These are phyloP conservation scores for Spea hammondii DNA, from an alignment of 2,797 vertebrate genomes.

Conservation along the genomic window DNA sequence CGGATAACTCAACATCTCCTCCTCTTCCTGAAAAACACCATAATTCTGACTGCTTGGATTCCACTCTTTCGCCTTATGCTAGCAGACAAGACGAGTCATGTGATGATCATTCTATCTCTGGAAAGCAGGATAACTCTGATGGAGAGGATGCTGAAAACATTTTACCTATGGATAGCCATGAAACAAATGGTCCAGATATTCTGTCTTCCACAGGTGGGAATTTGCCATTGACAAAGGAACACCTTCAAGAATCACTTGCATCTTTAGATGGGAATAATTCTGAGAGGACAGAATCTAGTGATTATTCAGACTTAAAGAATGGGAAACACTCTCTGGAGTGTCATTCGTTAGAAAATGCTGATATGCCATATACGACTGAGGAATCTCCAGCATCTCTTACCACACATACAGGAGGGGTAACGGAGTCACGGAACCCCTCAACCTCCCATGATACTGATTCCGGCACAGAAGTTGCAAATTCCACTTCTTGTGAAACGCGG, in stretches of 20 bases:
- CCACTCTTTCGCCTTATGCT: neutral
- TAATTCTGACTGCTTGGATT: neutral
- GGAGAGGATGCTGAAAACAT: neutral
- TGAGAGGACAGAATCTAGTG: neutral
- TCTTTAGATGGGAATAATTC: neutral
- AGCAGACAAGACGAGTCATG: neutral
- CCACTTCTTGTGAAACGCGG: neutral
- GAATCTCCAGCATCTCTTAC: conserved; percentile 56
- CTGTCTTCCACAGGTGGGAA: neutral
- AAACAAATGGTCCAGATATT: neutral
- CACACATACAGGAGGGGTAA: conserved; percentile 56
- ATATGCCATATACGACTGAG: conserved; percentile 9
- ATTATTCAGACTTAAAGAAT: neutral
- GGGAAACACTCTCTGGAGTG: neutral
- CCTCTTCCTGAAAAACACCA: neutral
- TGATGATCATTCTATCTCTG: neutral
- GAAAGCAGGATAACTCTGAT: neutral
- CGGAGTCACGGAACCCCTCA: conserved; percentile 52
- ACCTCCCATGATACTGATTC: neutral
- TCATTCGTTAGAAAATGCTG: neutral
- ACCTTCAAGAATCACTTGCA: neutral
- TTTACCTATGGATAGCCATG: neutral
- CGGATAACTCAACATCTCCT: neutral
- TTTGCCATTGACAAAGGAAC: neutral
- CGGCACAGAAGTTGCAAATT: neutral